phyloP scores from a whole-genome alignment of 2,888 invertebrate species.

The Copidosoma aretas region DNA sequence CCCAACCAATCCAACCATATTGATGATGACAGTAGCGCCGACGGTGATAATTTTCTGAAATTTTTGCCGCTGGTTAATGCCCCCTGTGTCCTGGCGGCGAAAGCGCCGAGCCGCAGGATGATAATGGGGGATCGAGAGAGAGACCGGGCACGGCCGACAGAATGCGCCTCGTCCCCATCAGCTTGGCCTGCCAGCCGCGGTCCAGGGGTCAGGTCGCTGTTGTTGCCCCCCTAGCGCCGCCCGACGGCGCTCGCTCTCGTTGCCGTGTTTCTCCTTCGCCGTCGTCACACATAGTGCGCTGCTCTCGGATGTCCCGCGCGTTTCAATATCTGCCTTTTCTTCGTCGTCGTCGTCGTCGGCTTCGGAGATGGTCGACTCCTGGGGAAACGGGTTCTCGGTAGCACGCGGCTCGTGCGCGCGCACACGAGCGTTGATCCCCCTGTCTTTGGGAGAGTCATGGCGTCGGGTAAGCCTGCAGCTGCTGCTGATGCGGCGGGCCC shows the following conservation, averaged over 20 bases:
- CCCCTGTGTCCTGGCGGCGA: constrained; percentile 68
- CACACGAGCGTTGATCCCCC: neutral
- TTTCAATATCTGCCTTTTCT: too few relatives aligned
- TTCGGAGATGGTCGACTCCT: too few relatives aligned
- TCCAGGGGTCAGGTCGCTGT: constrained; percentile 20
- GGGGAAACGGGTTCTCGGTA: neutral
- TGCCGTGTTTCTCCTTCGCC: too few relatives aligned
- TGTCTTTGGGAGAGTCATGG: neutral
- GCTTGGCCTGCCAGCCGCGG: constrained; percentile 40
- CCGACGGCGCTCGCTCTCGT: neutral
- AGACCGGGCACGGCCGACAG: constrained; percentile 52
- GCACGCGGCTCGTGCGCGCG: constrained; percentile 2
- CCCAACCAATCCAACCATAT: constrained; percentile 66
- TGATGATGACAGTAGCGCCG: constrained; percentile 73
- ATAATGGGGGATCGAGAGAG: too few relatives aligned
- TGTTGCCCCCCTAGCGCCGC: constrained; percentile 14
- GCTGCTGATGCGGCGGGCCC: neutral
- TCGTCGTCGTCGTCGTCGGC: too few relatives aligned
- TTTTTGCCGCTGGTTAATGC: constrained; percentile 69
- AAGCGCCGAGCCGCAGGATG: constrained; percentile 57
- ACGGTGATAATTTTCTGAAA: constrained; percentile 73
- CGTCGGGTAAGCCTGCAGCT: neutral
- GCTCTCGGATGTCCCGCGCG: too few relatives aligned
- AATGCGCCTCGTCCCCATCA: constrained; percentile 52
- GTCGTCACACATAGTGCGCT: too few relatives aligned